These are phyloP conservation scores for Neoarius graeffei DNA, from an alignment of 2,113 vertebrate species.

Conservation along the genomic window DNA sequence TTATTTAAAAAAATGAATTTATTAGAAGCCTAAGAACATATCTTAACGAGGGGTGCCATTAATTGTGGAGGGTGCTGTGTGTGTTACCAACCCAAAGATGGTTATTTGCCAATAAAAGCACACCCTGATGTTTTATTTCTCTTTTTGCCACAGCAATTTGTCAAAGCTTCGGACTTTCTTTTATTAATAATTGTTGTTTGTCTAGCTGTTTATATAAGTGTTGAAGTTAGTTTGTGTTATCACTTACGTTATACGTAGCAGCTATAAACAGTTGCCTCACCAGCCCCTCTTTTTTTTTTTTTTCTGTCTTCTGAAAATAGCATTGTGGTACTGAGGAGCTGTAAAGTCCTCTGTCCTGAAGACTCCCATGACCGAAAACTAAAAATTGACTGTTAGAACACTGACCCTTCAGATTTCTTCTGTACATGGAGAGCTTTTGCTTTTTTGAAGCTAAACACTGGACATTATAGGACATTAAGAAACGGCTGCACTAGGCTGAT, in stretches of 20 bases:
- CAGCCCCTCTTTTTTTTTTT: neutral
- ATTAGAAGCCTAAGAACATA: no score
- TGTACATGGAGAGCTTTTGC: no score
- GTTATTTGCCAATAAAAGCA: neutral
- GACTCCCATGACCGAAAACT: neutral
- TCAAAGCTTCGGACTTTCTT: neutral
- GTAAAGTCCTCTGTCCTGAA: neutral
- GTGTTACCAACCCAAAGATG: neutral
- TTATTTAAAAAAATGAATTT: no score
- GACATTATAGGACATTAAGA: no score
- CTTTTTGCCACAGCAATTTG: neutral
- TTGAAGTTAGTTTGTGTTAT: neutral
- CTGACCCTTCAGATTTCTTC: neutral
- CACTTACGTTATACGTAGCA: neutral
- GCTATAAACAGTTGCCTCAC: neutral
- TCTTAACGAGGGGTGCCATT: no score
- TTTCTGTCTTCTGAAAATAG: neutral
- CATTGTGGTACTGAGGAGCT: neutral
- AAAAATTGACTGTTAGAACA: neutral
- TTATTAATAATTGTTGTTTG: neutral
- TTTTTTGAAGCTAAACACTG: no score
- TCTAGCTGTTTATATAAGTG: neutral
- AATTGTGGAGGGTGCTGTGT: no score
- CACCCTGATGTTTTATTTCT: neutral
- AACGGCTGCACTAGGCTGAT: no score